phyloP scores from a whole-genome alignment of 35 echinoderm and acorn worm species.

The Eucidaris tribuloides region DNA sequence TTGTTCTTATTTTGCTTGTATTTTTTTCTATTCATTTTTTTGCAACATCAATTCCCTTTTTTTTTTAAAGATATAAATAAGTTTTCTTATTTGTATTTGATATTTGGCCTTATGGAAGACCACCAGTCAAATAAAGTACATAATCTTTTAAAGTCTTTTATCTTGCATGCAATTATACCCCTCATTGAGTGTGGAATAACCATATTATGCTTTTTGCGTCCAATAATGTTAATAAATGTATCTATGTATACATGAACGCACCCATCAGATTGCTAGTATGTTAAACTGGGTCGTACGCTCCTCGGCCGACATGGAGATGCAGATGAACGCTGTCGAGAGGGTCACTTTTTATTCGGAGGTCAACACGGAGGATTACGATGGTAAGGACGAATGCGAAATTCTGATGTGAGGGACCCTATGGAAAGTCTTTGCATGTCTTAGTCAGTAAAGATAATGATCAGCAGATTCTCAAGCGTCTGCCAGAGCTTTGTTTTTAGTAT shows the following conservation, averaged over 20 bases:
- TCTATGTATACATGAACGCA: not conserved
- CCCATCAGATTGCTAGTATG: slow-evolving; percentile 42
- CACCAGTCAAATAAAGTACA: not conserved
- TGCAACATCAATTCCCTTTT: too few relatives aligned
- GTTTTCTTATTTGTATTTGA: not conserved
- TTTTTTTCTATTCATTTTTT: too few relatives aligned
- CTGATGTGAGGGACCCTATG: too few relatives aligned
- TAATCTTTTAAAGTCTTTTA: not conserved
- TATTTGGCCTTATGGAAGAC: too few relatives aligned
- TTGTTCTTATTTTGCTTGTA: too few relatives aligned
- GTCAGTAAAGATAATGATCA: not conserved
- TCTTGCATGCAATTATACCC: not conserved
- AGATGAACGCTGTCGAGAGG: slow-evolving; percentile 84
- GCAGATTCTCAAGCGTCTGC: not conserved
- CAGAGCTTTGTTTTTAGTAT: not conserved
- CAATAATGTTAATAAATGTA: not conserved
- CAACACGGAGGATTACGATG: slow-evolving; percentile 65
- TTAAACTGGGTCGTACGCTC: slow-evolving; percentile 65
- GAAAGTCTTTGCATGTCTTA: not conserved
- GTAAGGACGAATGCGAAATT: slow-evolving; percentile 16
- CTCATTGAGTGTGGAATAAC: not conserved
- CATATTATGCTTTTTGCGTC: not conserved
- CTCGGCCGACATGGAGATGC: slow-evolving; percentile 80
- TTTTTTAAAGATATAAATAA: not conserved
- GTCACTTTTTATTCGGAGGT: slow-evolving; percentile 50